Percentiles rank a stretch among this genome's conserved stretches.
phyloP scores from a whole-genome alignment of 2,113 vertebrate genomes.

The Indicator maculatus region DNA sequence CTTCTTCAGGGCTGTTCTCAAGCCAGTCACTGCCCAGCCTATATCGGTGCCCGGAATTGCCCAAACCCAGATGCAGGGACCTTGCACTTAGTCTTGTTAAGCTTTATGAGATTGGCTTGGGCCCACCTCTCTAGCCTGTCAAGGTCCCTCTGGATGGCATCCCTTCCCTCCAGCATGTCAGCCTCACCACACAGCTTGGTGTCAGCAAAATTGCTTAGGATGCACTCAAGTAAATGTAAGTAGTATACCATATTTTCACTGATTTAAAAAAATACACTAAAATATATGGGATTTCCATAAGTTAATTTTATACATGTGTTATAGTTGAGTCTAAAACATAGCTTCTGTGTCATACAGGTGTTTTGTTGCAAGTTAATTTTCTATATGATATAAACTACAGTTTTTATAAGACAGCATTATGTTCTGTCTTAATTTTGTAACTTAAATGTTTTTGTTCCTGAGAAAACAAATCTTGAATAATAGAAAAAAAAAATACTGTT shows the following conservation, averaged over 20 bases:
- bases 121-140: too few species aligned
- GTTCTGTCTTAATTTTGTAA: background rate
- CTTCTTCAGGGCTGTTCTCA: too few species aligned
- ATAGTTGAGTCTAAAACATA: background rate
- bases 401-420: background rate
- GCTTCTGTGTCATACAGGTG: background rate
- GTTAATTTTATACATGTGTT: background rate
- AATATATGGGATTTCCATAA: background rate
- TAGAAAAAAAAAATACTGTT: background rate
- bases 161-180: too few species aligned
- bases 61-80: too few species aligned
- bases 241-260: background rate
- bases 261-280: background rate
- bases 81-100: too few species aligned
- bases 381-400: background rate
- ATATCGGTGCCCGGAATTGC: too few species aligned
- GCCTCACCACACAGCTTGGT: too few species aligned
- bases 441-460: background rate
- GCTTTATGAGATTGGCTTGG: too few species aligned
- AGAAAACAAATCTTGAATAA: background rate
- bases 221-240: too few species aligned
- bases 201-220: too few species aligned
- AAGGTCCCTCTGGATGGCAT: too few species aligned
- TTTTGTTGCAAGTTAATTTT: background rate
- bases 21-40: too few species aligned